Evolutionary conservation across 2,113 vertebrate genomes (phyloP), one percentile per base, ranked within the genome.

Genomic region (Etheostoma cragini): DNA sequence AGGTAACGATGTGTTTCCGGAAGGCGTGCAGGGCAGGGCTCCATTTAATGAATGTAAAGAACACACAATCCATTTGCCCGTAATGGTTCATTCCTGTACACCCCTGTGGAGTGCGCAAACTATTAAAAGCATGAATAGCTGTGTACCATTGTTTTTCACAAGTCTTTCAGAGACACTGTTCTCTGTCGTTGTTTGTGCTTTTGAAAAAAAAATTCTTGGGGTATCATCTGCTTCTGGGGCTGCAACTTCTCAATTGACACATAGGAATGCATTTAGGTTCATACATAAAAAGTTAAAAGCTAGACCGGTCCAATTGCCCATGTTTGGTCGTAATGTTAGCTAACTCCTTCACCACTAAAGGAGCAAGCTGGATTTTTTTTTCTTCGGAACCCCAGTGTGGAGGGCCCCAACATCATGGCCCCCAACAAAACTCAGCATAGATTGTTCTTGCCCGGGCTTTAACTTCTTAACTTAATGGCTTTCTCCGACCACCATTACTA

Each of bases 1-100:
- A 82, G 56, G 61, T 80, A 81, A 63, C 4, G 30, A 78, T 61
- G 72, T 61, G 42, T 21, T 47, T 78, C 70, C 17, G 33, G 66
- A 70, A 49, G 61, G 52, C 22, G 8, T 42, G 69, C 15, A 33
- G 66, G 38, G 42, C 56, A 46, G 54, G 70, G 62, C 26, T 54
- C 22, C 13, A 1, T 87, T 53, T 77, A 67, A 83, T 77, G 66
- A 80, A 80, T 70, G 52, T 33, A 72, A 80, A 72, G 54, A 30
- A 56, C 38, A 38, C 22, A 33, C 78, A 73, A 73, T 52, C 26
- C 38, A 78, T 82, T 76, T 76, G 13, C 16, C 26, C 6, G 0
- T 47, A 33, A 72, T 62, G 38, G 46, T 58, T 74, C 8, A 47
- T 26, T 60, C 46, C n/a, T 56, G 76, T 50, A 38, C 11, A 45